Evolutionary conservation across 1,140 invertebrate genomes (phyloP).

Genomic region (Holcopasites calliopsidis): DNA sequence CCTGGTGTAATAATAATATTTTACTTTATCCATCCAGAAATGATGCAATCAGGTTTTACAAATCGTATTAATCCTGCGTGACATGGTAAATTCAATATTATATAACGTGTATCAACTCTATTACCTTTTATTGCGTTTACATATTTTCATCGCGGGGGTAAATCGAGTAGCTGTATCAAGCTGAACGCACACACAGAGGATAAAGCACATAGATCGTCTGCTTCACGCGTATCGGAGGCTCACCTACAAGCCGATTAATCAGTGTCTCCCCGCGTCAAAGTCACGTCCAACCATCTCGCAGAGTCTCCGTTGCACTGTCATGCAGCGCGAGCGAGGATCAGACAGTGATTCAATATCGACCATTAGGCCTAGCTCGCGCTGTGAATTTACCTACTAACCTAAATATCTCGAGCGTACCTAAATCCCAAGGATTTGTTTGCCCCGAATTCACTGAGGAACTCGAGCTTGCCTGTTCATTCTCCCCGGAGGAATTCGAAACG

Average conservation of each 20-base stretch:
- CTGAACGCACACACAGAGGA: neutral
- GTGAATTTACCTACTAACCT: slow-evolving; percentile 14
- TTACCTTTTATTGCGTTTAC: too few relatives aligned
- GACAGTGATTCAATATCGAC: slow-evolving; percentile 31
- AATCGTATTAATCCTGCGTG: too few relatives aligned
- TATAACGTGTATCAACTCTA: too few relatives aligned
- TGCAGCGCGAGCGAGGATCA: neutral
- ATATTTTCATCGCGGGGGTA: too few relatives aligned
- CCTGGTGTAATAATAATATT: too few relatives aligned
- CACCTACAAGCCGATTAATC: slow-evolving; percentile 27
- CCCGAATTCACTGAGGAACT: neutral
- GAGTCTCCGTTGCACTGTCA: slow-evolving; percentile 3
- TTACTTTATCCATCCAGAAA: too few relatives aligned
- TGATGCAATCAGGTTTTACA: too few relatives aligned
- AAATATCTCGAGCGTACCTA: slow-evolving; percentile 18
- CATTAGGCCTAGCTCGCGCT: neutral
- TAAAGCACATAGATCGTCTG: slow-evolving; percentile 1
- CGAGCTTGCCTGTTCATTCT: neutral
- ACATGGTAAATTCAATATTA: too few relatives aligned
- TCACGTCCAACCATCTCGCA: slow-evolving; percentile 12
- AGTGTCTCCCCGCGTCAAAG: slow-evolving; percentile 29
- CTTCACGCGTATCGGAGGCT: slow-evolving; percentile 5
- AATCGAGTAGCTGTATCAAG: neutral
- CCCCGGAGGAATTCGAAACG: neutral
- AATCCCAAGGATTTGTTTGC: slow-evolving; percentile 13